Evolutionary conservation across 1,140 invertebrate species (phyloP).

Genomic region (Bombus waltoni): DNA sequence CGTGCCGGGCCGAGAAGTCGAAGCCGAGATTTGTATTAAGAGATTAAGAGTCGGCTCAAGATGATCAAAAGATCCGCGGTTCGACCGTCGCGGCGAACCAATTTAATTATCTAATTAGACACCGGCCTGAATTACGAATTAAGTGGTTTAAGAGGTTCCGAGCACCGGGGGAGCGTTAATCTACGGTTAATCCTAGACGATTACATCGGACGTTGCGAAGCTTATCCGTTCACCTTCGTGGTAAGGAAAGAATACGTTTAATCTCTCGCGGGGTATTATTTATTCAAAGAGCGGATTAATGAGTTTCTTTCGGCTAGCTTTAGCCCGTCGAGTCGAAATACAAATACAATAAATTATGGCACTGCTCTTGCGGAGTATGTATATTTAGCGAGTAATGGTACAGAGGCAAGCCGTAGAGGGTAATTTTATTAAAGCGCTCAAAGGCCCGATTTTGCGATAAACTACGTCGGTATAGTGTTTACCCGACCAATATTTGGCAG

Average conservation of each 20-base stretch:
- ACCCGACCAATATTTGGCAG: constrained; percentile 19
- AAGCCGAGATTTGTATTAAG: constrained; percentile 12
- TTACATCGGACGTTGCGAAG: constrained; percentile 20
- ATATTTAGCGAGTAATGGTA: background rate
- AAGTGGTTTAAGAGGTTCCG: background rate
- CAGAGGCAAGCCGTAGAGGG: no score
- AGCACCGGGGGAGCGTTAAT: constrained; percentile 16
- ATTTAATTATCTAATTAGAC: constrained; percentile 56
- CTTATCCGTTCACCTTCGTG: background rate
- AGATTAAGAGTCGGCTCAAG: constrained; percentile 18
- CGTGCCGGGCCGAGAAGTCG: background rate
- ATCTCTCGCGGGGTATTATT: background rate
- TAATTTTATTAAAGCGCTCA: constrained; percentile 4
- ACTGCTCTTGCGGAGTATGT: background rate
- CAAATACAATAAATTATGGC: background rate
- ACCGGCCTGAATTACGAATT: constrained; percentile 36
- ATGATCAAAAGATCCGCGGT: constrained; percentile 35
- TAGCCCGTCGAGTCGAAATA: background rate
- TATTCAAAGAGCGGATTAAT: background rate
- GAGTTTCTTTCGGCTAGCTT: background rate
- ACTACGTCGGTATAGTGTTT: constrained; percentile 1
- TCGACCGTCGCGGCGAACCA: constrained; percentile 1
- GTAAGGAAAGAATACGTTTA: background rate
- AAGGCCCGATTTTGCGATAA: constrained; percentile 1
- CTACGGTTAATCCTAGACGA: constrained; percentile 36